Evolutionary conservation across 2,888 invertebrate genomes (phyloP).

Genomic region (Melangyna quadrimaculata): DNA sequence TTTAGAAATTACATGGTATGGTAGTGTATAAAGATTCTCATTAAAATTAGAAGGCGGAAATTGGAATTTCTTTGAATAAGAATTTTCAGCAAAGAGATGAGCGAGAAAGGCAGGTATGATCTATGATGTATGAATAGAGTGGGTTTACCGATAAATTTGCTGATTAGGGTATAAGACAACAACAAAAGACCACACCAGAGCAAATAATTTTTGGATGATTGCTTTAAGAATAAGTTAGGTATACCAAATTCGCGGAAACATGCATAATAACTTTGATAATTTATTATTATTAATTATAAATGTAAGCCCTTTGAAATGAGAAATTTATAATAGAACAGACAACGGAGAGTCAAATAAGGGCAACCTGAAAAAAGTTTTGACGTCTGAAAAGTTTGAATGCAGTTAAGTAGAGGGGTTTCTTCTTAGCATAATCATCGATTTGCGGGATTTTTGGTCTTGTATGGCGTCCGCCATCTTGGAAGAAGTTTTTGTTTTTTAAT

Average conservation of each 20-base stretch:
- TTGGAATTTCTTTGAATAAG: constrained; percentile 21
- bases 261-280: not conserved
- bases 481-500: too few species aligned
- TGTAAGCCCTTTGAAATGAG: not conserved
- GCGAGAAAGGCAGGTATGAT: not conserved
- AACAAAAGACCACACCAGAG: not conserved
- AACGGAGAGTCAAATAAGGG: too few species aligned
- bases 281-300: not conserved
- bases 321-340: not conserved
- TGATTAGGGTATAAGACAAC: not conserved
- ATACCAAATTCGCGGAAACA: not conserved
- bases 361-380: too few species aligned
- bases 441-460: too few species aligned
- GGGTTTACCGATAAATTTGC: not conserved
- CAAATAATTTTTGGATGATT: not conserved
- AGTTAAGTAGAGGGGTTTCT: too few species aligned
- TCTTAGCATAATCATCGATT: too few species aligned
- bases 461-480: too few species aligned
- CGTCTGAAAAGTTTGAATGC: too few species aligned
- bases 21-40: not conserved
- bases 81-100: not conserved
- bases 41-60: constrained; percentile 33
- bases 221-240: not conserved
- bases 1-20: not conserved
- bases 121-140: not conserved